A percentile compares a stretch with the other conserved stretches of the same genome.
Evolutionary conservation across 2,888 invertebrate genomes (phyloP).

Genomic region (Drosophila testacea): DNA sequence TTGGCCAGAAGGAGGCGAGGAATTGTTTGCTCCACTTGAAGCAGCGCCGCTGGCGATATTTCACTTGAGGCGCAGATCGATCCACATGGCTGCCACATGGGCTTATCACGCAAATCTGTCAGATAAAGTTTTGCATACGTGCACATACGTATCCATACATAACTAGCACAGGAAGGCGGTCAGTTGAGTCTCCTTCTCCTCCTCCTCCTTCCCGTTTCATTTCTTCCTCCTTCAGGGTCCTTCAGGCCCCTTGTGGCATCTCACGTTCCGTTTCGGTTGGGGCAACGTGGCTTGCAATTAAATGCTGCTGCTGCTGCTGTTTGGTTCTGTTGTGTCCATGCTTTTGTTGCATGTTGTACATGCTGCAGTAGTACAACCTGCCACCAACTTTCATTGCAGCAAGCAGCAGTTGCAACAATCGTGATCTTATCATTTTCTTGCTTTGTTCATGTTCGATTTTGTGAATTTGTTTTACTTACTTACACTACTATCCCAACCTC

Average conservation of each 20-base stretch:
- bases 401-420: slow-evolving; percentile 51
- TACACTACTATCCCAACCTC: slow-evolving; percentile 14
- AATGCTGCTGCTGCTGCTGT: slow-evolving; percentile 51
- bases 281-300: slow-evolving; percentile 76
- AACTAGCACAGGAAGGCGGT: slow-evolving; percentile 62
- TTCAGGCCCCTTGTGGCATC: slow-evolving; percentile 17
- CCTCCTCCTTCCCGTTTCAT: not conserved
- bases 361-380: slow-evolving; percentile 63
- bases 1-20: slow-evolving; percentile 50
- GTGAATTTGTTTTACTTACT: slow-evolving; percentile 74
- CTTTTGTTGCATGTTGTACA: slow-evolving; percentile 65
- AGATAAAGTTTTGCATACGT: slow-evolving; percentile 77
- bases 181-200: slow-evolving; percentile 21
- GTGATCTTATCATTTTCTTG: slow-evolving; percentile 76
- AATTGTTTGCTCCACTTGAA: slow-evolving; percentile 49
- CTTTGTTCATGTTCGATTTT: slow-evolving; percentile 79
- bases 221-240: not conserved
- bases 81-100: slow-evolving; percentile 36
- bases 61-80: slow-evolving; percentile 70
- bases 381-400: slow-evolving; percentile 60
- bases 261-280: slow-evolving; percentile 60
- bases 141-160: slow-evolving; percentile 42
- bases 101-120: slow-evolving; percentile 79
- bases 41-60: slow-evolving; percentile 67
- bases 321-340: slow-evolving; percentile 37